These are phyloP conservation scores for Apodemus sylvaticus DNA, from an alignment of 2,113 vertebrate genomes.

Conservation along the genomic window DNA sequence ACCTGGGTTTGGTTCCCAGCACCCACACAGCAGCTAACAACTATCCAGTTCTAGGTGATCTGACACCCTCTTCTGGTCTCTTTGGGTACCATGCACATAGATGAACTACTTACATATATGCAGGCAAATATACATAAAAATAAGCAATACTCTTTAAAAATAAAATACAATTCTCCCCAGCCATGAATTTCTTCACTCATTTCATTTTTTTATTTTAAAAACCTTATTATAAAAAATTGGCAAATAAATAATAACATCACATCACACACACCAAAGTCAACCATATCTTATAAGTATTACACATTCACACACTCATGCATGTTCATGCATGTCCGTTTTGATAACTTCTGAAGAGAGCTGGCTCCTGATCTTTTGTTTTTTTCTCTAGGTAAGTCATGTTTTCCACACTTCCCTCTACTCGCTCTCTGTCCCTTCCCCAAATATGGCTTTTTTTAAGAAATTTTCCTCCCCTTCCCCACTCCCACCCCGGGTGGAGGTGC, in stretches of 20 bases:
- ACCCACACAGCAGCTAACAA: neutral
- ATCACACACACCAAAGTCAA: neutral
- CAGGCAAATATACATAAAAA: neutral
- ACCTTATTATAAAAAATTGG: neutral
- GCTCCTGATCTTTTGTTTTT: neutral
- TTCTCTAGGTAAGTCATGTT: neutral
- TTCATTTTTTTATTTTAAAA: neutral
- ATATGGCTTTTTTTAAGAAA: neutral
- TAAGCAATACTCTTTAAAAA: neutral
- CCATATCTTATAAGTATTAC: neutral
- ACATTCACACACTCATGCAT: neutral
- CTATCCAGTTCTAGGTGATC: neutral
- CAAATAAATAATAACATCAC: neutral
- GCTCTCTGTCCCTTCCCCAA: too few species aligned
- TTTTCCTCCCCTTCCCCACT: too few species aligned
- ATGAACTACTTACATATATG: neutral
- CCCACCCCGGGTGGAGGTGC: too few species aligned
- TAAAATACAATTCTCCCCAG: neutral
- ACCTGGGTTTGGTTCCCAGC: neutral
- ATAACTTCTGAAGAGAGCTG: neutral
- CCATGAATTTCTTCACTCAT: neutral
- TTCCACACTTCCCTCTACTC: neutral
- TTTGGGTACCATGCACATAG: neutral
- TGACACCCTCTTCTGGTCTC: neutral
- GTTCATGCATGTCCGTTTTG: fast-evolving